Evolutionary conservation across 2,888 invertebrate species (phyloP), one percentile per base, ranked within the genome.

Genomic region (Heliconius erato): DNA sequence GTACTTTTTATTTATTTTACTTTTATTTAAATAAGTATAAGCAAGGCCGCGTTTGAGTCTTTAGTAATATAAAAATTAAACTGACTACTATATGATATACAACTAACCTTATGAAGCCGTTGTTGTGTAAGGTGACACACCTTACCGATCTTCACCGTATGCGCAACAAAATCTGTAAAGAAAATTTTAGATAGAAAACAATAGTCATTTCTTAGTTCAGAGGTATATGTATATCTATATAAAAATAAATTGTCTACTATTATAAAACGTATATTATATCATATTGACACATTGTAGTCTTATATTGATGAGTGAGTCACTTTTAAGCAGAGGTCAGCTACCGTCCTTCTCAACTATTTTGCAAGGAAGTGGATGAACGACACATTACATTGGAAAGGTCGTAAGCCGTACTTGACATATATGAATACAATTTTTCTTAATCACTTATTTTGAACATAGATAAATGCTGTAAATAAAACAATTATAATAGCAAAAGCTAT

Each of bases 331-430:
- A 83, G 80, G 83, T 83, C 83, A 83, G 80, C 67, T 67, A 81
- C 80, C 80, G 80, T 81, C 83, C 83, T 83, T 79, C 78, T 71
- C 32, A 68, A 59, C 69, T 80, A 80, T 79, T 83, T 83, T 83
- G 80, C 80, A 80, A 80, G 83, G 83, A 83, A 81, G 80, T 81
- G 78, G 83, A 69, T 80, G 74, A 81, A 74, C 74, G 79, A 71
- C 71, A 74, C 63, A 76, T 79, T 79, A 69, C 68, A 80, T 54
- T 77, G 81, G 67, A 83, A 81, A 83, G 81, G 76, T 79, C 67
- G 71, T 77, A 72, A 68, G 65, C 40, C 68, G 76, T 79, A 79
- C 76, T 81, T 81, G 83, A 76, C 79, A 81, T 69, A 81, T 74
- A 78, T 65, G 28, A 72, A 28, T 12, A 26, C 26, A 9, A 26